Base-by-base conservation (phyloP, 2,113 vertebrate genomes). In the Ranitomeya imitator region DNA sequence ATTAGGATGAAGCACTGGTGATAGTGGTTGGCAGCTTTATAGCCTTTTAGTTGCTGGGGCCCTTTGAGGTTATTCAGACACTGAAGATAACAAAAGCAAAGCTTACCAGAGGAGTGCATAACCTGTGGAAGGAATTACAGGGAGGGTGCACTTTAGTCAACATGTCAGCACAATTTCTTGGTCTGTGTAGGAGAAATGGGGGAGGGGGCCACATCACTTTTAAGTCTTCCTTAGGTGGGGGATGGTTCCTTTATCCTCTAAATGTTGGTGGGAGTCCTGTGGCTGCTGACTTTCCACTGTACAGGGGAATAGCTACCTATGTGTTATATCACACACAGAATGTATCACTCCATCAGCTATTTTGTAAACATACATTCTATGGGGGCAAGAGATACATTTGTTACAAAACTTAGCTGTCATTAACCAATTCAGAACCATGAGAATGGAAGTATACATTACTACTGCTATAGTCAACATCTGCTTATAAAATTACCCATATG, bases 111-210 rank as follows among this genome's bases (percentile, higher is more conserved):
- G 23, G 19, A 80, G 79, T 31, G 16, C 57, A 80, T 37, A 80
- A 80, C 79, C 23, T 60, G 18, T 26, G 79, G 26, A 80, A 60
- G 79, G 26, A 80, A 60, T 60, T 60, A 60, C 13, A 54, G 81
- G 45, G 60, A 83, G 81, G 81, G 81, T 54, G 51, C 81, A 83
- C 19, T 65, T 51, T 15, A 67, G 37, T 83, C 54, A 59, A 21
- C 78, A 79, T 79, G 78, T 79, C 80, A 83, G 61, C 80, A 83
- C 59, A 83, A 83, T 83, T 63, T 83, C 59, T 13, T 31, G 14
- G 57, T 63, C 16, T 63, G 59, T 60, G 80, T 73, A 51, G 59
- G 80, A 79, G 60, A 51, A 60, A 10, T 65, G 80, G 80, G 80
- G 80, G 80, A 83, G 80, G 80, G 80, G 80, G 80, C 13, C 26